These are phyloP conservation scores for Bombus sibiricus DNA, from an alignment of 1,140 invertebrate genomes.

Conservation along the genomic window DNA sequence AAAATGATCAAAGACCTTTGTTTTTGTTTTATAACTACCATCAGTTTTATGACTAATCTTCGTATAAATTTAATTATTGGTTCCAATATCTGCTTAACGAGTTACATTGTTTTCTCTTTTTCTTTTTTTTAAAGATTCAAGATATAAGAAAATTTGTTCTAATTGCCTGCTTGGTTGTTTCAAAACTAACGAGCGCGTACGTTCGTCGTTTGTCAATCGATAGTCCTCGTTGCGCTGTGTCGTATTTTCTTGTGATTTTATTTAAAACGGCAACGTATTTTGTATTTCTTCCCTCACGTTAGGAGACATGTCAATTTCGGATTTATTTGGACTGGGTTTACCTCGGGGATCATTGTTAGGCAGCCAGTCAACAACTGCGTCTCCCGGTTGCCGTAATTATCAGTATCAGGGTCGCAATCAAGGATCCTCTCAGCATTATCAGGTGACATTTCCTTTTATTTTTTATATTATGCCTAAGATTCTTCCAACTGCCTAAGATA, in stretches of 20 bases:
- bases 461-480: neutral
- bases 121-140: conserved; percentile 3
- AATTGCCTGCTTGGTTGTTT: conserved; percentile 15
- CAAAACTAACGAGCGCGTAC: conserved; percentile 15
- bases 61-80: neutral
- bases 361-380: conserved; percentile 71
- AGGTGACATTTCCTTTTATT: conserved; percentile 58
- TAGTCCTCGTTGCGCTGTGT: neutral
- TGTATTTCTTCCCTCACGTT: neutral
- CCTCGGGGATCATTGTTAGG: conserved; percentile 81
- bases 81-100: neutral
- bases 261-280: conserved; percentile 21
- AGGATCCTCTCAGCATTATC: conserved; percentile 65
- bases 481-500: too few relatives aligned
- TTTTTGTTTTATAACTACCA: neutral
- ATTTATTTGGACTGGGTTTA: conserved; percentile 83
- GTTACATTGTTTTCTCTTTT: neutral
- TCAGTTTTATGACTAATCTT: neutral
- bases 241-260: conserved; percentile 16
- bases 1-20: neutral
- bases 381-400: conserved; percentile 69
- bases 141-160: conserved; percentile 6
- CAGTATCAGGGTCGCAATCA: conserved; percentile 75
- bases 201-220: conserved; percentile 48
- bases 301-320: conserved; percentile 82